Conservation (phyloP, 1,140 invertebrate species). For the Halictus rubicundus region DNA sequence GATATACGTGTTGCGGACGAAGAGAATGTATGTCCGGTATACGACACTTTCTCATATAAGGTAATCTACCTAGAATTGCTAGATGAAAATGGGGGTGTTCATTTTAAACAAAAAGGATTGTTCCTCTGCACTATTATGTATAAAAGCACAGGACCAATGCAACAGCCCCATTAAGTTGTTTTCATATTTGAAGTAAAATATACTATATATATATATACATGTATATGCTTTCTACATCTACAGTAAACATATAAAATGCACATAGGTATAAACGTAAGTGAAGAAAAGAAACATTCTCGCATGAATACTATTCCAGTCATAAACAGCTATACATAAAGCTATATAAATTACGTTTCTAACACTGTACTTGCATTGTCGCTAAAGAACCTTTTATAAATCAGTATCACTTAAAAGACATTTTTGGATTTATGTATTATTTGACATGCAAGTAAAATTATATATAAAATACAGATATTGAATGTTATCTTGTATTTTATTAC, state of each 20-base stretch:
- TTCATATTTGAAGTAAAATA: slow-evolving; percentile 51
- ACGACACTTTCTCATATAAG: slow-evolving; percentile 45
- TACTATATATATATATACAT: slow-evolving; percentile 12
- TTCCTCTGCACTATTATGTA: slow-evolving; percentile 64
- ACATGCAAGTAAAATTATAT: slow-evolving; percentile 42
- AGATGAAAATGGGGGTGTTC: slow-evolving; percentile 29
- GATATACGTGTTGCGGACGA: slow-evolving; percentile 46
- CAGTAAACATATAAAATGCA: slow-evolving; percentile 45
- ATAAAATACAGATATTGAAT: slow-evolving; percentile 28
- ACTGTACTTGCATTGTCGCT: slow-evolving; percentile 34
- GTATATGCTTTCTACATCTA: slow-evolving; percentile 48
- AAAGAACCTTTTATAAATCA: slow-evolving; percentile 36
- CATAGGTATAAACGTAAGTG: slow-evolving; percentile 47
- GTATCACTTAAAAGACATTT: slow-evolving; percentile 39
- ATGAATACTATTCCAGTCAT: slow-evolving; percentile 53
- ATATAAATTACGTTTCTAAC: slow-evolving; percentile 46
- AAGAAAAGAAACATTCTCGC: slow-evolving; percentile 23
- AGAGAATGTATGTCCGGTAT: slow-evolving; percentile 43
- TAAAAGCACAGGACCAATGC: slow-evolving; percentile 52
- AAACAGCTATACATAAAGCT: slow-evolving; percentile 39
- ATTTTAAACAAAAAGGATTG: slow-evolving; percentile 51
- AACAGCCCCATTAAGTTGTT: slow-evolving; percentile 50
- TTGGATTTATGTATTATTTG: slow-evolving; percentile 45
- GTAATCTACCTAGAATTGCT: slow-evolving; percentile 32
- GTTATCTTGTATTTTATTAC: slow-evolving; percentile 27